Conservation (phyloP, 2,888 invertebrate species). For the Cryptocephalus moraei region DNA sequence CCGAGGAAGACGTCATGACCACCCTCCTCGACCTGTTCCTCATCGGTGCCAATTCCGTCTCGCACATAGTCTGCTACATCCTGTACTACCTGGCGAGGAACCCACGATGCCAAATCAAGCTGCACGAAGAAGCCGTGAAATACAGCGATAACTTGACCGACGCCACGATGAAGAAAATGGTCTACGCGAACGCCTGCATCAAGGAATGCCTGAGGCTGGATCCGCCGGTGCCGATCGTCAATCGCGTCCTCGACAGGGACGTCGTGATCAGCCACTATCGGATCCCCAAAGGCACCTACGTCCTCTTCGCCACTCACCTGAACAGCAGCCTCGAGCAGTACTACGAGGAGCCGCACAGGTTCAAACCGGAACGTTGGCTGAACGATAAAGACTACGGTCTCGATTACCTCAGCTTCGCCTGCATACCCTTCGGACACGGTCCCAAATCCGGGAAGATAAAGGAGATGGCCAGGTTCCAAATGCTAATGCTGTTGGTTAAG, state of each 20-base stretch:
- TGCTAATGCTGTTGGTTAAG: slow-evolving; percentile 47
- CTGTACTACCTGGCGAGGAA: slow-evolving; percentile 58
- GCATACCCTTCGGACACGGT: slow-evolving; percentile 55
- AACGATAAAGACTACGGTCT: slow-evolving; percentile 17
- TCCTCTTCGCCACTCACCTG: slow-evolving; percentile 56
- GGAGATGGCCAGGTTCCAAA: slow-evolving; percentile 49
- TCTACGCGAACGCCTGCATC: slow-evolving; percentile 54
- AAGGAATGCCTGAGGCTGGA: slow-evolving; percentile 53
- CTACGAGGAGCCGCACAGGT: slow-evolving; percentile 52
- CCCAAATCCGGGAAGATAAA: slow-evolving; percentile 52
- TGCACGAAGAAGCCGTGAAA: slow-evolving; percentile 49
- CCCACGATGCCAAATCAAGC: slow-evolving; percentile 49
- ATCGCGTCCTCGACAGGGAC: slow-evolving; percentile 48
- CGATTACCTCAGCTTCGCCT: slow-evolving; percentile 43
- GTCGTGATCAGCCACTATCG: slow-evolving; percentile 50
- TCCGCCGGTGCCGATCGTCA: slow-evolving; percentile 55
- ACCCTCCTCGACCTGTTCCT: slow-evolving; percentile 55
- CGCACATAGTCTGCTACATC: slow-evolving; percentile 51
- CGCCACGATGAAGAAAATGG: slow-evolving; percentile 30
- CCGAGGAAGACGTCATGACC: slow-evolving; percentile 51
- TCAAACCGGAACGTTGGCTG: slow-evolving; percentile 55
- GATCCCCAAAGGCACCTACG: slow-evolving; percentile 45
- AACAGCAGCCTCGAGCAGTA: slow-evolving; percentile 51
- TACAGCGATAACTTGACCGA: slow-evolving; percentile 17
- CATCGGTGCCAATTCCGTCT: slow-evolving; percentile 54